Evolutionary conservation across 2,888 invertebrate species (phyloP).

Genomic region (Allygus modestus): DNA sequence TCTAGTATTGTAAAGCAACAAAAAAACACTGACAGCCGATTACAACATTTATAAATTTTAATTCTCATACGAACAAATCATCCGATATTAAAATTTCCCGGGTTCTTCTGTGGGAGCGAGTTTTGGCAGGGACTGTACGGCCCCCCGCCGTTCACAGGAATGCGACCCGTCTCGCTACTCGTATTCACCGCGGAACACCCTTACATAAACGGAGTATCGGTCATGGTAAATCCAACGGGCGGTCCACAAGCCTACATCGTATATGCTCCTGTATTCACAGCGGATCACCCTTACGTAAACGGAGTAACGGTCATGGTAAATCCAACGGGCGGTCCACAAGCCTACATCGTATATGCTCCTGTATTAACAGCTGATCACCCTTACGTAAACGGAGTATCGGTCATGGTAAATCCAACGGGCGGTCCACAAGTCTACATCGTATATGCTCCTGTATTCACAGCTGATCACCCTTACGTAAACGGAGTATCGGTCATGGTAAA

Average conservation of each 20-base stretch:
- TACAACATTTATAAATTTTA: too few species aligned
- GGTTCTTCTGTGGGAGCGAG: background rate
- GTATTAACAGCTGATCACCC: background rate
- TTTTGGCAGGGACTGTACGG: constrained; percentile 41
- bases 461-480: too few species aligned
- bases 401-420: background rate
- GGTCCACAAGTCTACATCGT: background rate
- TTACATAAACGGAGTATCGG: background rate
- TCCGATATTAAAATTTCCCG: constrained; percentile 1
- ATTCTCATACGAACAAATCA: too few species aligned
- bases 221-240: background rate
- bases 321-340: too few species aligned
- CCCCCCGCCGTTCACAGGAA: constrained; percentile 21
- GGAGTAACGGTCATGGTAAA: too few species aligned
- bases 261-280: too few species aligned
- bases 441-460: background rate
- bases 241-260: background rate
- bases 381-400: background rate
- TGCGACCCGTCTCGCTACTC: constrained; percentile 36
- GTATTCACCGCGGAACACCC: background rate
- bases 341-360: too few species aligned
- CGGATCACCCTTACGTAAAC: too few species aligned
- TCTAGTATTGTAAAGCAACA: too few species aligned
- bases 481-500: too few species aligned
- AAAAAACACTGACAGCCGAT: too few species aligned